Evolutionary conservation across 1,140 invertebrate species (phyloP).

Genomic region (Caenorhabditis elegans): DNA sequence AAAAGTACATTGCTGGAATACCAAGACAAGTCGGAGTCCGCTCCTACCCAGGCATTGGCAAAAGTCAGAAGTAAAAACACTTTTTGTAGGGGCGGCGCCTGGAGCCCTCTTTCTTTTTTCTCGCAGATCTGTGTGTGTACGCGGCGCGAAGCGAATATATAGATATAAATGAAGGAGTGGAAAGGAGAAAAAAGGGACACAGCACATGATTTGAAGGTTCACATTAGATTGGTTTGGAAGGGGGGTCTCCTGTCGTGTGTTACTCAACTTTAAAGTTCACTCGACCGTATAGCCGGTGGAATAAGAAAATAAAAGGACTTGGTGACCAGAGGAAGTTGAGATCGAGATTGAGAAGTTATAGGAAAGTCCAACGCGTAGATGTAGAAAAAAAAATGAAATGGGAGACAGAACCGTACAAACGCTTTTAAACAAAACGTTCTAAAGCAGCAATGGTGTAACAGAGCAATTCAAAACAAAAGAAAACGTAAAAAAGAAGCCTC

Average conservation of each 20-base stretch:
- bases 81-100: slow-evolving; percentile 14
- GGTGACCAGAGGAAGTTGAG: slow-evolving; percentile 20
- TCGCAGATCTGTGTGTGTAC: background rate
- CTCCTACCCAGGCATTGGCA: background rate
- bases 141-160: background rate
- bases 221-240: slow-evolving; percentile 16
- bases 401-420: background rate
- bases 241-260: background rate
- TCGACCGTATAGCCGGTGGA: slow-evolving; percentile 31
- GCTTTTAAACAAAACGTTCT: too few species aligned
- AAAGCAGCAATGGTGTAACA: background rate
- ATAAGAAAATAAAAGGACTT: slow-evolving; percentile 3
- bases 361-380: too few species aligned
- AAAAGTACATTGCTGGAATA: background rate
- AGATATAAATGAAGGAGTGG: slow-evolving; percentile 25
- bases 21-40: background rate
- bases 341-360: background rate
- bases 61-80: slow-evolving; percentile 5
- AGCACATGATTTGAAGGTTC: slow-evolving; percentile 28
- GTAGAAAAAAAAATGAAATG: background rate
- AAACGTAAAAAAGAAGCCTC: background rate
- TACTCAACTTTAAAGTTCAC: slow-evolving; percentile 33
- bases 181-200: slow-evolving; percentile 21
- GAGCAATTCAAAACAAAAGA: background rate
- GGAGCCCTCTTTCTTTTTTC: background rate